A percentile compares a stretch with the other conserved stretches of the same genome.
phyloP scores from a whole-genome alignment of 2,113 vertebrate species.

The Zonotrichia leucophrys region DNA sequence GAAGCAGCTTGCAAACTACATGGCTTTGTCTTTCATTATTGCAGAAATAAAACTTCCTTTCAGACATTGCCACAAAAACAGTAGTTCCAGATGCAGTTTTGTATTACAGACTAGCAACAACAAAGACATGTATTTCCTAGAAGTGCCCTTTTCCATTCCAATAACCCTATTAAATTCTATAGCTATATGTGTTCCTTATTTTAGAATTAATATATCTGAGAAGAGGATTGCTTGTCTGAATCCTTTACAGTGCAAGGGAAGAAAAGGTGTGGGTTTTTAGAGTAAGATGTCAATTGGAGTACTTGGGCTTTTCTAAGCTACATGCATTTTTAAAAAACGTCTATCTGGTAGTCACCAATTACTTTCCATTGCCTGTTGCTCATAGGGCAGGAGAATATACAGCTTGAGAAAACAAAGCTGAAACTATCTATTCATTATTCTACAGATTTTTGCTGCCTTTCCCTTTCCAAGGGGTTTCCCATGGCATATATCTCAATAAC shows the following conservation, averaged over 20 bases:
- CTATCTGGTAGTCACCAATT: background rate
- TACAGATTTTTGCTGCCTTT: background rate
- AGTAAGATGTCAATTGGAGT: background rate
- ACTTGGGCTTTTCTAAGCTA: background rate
- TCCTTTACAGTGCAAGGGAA: background rate
- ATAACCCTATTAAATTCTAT: conserved; percentile 20
- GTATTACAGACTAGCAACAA: conserved; percentile 30
- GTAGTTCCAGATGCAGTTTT: conserved; percentile 40
- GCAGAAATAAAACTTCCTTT: conserved; percentile 64
- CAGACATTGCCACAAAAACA: background rate
- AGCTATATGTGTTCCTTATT: background rate
- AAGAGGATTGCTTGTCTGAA: background rate
- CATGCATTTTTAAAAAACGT: background rate
- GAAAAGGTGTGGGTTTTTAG: background rate
- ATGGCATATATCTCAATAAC: background rate
- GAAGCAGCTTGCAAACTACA: conserved; percentile 36
- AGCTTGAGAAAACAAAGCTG: background rate
- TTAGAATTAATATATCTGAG: background rate
- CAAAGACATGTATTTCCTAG: background rate
- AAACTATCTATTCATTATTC: background rate
- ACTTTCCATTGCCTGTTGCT: background rate
- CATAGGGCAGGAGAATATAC: background rate
- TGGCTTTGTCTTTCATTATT: conserved; percentile 40
- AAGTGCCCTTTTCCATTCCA: conserved; percentile 44
- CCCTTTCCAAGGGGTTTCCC: background rate